Percentiles rank a stretch among this genome's conserved stretches.
Evolutionary conservation across 2,113 vertebrate genomes (phyloP).

Genomic region (Herpetotheres cachinnans): DNA sequence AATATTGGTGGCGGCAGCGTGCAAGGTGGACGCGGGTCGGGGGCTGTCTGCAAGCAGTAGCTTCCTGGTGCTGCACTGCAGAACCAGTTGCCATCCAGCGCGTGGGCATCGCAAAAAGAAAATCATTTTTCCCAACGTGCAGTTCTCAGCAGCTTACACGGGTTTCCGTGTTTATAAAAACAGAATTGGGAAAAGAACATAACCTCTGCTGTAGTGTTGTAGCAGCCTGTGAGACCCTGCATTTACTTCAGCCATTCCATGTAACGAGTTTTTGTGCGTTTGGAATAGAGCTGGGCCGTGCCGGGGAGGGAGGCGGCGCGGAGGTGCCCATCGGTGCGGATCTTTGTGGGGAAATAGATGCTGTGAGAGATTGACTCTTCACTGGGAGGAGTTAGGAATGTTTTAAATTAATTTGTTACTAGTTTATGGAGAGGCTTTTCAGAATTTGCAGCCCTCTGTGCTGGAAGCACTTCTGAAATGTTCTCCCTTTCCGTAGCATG

Average conservation of each 20-base stretch:
- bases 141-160: not conserved
- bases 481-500: fast-evolving
- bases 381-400: not conserved
- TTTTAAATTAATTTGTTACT: fast-evolving
- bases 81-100: fast-evolving
- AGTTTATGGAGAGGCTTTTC: not conserved
- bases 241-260: fast-evolving
- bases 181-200: too few species aligned
- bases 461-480: fast-evolving
- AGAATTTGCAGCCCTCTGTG: not conserved
- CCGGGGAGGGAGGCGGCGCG: fast-evolving
- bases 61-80: not conserved
- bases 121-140: fast-evolving
- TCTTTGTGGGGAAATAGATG: fast-evolving
- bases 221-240: not conserved
- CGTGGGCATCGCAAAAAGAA: not conserved
- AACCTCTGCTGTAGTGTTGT: too few species aligned
- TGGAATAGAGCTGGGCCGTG: not conserved
- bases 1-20: fast-evolving
- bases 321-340: fast-evolving
- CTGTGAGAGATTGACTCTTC: fast-evolving
- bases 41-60: fast-evolving
- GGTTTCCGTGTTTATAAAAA: not conserved
- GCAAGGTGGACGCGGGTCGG: fast-evolving
- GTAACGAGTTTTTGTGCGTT: fast-evolving